Evolutionary conservation across 2,888 invertebrate species (phyloP).

Genomic region (Acheta domesticus): DNA sequence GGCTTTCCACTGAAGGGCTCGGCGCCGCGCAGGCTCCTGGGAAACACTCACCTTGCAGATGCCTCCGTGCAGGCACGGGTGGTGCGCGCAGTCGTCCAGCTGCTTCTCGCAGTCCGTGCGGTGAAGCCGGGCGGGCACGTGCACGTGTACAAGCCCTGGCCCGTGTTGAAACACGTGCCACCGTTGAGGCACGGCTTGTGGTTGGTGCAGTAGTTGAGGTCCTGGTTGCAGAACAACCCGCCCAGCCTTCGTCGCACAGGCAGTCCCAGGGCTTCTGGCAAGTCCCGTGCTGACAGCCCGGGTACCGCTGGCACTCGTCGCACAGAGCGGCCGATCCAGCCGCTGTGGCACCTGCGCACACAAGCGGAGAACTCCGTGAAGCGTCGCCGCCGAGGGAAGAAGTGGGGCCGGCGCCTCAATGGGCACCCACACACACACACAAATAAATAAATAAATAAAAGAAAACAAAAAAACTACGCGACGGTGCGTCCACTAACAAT

Average conservation of each 20-base stretch:
- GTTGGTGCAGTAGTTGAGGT: constrained; percentile 97
- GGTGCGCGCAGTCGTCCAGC: constrained; percentile 72
- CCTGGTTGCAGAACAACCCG: constrained; percentile 96
- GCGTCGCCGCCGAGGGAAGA: too few relatives aligned
- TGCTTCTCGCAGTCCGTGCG: constrained; percentile 84
- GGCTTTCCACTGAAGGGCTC: background rate
- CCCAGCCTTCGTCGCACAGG: constrained; percentile 96
- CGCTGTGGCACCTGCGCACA: constrained; percentile 74
- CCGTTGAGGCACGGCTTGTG: constrained; percentile 89
- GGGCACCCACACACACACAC: too few relatives aligned
- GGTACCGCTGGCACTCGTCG: constrained; percentile 88
- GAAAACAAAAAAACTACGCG: too few relatives aligned
- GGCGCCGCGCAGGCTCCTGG: background rate
- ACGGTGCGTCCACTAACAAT: too few relatives aligned
- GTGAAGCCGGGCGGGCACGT: constrained; percentile 83
- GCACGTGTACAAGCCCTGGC: constrained; percentile 92
- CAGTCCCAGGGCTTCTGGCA: constrained; percentile 93
- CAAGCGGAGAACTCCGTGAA: too few relatives aligned
- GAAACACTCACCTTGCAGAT: constrained; percentile 58
- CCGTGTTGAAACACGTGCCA: constrained; percentile 94
- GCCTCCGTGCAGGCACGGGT: constrained; percentile 84
- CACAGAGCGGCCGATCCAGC: constrained; percentile 90
- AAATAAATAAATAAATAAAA: too few relatives aligned
- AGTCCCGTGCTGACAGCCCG: constrained; percentile 91
- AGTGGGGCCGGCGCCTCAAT: too few relatives aligned